Evolutionary conservation across 2,888 invertebrate genomes (phyloP).

Genomic region (Aporophyla nigra): DNA sequence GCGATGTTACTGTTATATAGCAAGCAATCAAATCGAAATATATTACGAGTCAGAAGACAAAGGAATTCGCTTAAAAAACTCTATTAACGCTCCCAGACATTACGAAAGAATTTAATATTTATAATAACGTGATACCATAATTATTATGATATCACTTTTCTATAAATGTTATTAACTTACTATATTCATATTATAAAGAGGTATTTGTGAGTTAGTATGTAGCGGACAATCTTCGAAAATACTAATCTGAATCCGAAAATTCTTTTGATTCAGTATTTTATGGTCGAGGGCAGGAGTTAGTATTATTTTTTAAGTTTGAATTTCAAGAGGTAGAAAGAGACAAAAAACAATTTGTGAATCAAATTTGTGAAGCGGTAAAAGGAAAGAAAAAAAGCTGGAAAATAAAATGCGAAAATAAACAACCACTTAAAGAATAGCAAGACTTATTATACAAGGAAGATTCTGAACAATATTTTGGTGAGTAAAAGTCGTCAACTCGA

Average conservation of each 20-base stretch:
- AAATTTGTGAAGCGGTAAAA: not conserved
- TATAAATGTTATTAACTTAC: not conserved
- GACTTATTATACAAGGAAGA: conserved; percentile 67
- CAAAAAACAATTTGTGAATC: not conserved
- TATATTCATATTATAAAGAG: not conserved
- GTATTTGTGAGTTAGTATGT: too few relatives aligned
- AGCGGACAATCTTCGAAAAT: too few relatives aligned
- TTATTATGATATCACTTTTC: not conserved
- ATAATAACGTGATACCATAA: too few relatives aligned
- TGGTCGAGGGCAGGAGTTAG: not conserved
- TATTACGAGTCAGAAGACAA: not conserved
- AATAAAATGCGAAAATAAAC: conserved; percentile 36
- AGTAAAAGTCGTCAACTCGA: conserved; percentile 75
- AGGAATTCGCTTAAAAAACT: not conserved
- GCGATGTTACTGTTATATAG: not conserved
- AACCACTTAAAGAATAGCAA: conserved; percentile 65
- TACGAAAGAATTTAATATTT: conserved; percentile 1
- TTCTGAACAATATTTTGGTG: conserved; percentile 75
- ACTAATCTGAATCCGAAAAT: not conserved
- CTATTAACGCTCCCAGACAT: not conserved
- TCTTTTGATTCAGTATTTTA: not conserved
- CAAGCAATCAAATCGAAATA: conserved; percentile 8
- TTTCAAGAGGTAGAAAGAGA: not conserved
- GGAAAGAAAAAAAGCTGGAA: not conserved
- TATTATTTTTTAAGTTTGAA: not conserved